Conservation (phyloP, 2,888 invertebrate species). For the Rotaria macrura region DNA sequence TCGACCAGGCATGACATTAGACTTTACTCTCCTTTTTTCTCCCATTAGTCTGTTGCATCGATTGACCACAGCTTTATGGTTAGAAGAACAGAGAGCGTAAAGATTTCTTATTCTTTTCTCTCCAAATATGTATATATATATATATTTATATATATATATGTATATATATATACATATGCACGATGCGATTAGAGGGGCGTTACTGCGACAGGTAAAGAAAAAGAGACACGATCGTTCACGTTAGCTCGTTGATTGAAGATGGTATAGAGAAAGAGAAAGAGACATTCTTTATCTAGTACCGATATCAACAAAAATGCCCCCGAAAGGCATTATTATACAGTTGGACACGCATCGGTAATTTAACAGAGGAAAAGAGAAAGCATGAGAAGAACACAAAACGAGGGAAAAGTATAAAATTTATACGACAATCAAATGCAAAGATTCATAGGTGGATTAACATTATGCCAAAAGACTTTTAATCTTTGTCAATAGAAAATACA, state of each 20-base stretch:
- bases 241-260: slow-evolving; percentile 15
- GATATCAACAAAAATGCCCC: slow-evolving; percentile 15
- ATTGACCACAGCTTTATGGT: background rate
- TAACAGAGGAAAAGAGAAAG: background rate
- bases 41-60: slow-evolving; percentile 10
- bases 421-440: background rate
- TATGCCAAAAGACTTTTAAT: background rate
- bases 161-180: background rate
- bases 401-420: background rate
- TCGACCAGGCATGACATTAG: slow-evolving; percentile 12
- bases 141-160: background rate
- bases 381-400: background rate
- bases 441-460: background rate
- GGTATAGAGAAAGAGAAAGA: slow-evolving; percentile 6
- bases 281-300: slow-evolving; percentile 23
- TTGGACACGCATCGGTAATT: background rate
- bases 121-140: background rate
- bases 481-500: background rate
- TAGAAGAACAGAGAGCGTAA: background rate
- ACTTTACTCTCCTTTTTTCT: background rate
- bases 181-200: slow-evolving; percentile 7
- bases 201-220: slow-evolving; percentile 6
- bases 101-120: background rate
- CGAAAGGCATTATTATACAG: background rate
- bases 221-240: background rate